phyloP scores from a whole-genome alignment of 2,888 invertebrate species.

The Eupithecia inturbata region DNA sequence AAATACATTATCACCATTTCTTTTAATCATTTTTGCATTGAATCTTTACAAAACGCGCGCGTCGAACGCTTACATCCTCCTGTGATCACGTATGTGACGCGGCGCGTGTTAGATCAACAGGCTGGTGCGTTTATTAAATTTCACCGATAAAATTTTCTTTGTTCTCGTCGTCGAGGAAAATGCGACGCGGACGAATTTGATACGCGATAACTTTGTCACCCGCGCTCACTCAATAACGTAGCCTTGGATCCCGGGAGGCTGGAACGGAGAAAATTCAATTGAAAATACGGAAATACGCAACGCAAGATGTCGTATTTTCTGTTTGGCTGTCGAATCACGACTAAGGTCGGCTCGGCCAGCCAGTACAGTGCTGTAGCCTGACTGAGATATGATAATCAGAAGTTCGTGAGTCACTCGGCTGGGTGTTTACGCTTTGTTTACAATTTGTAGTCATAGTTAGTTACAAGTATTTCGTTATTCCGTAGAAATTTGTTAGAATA shows the following conservation, averaged over 20 bases:
- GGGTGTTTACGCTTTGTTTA: slow-evolving; percentile 81
- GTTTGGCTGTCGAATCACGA: slow-evolving; percentile 71
- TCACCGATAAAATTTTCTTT: slow-evolving; percentile 69
- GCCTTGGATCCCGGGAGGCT: slow-evolving; percentile 62
- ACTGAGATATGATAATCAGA: slow-evolving; percentile 81
- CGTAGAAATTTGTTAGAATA: slow-evolving; percentile 63
- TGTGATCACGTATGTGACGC: slow-evolving; percentile 71
- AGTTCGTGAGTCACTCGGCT: slow-evolving; percentile 80
- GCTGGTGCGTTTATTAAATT: slow-evolving; percentile 71
- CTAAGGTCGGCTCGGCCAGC: slow-evolving; percentile 74
- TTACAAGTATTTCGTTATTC: slow-evolving; percentile 57
- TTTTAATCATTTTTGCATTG: slow-evolving; percentile 83
- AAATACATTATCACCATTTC: slow-evolving; percentile 83
- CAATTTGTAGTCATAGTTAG: slow-evolving; percentile 60
- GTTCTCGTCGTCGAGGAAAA: slow-evolving; percentile 77
- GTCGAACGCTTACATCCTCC: slow-evolving; percentile 72
- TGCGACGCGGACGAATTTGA: slow-evolving; percentile 67
- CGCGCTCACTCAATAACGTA: slow-evolving; percentile 65
- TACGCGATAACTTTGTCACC: slow-evolving; percentile 61
- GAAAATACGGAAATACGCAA: slow-evolving; percentile 53
- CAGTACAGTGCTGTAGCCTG: slow-evolving; percentile 58
- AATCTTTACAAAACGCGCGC: slow-evolving; percentile 76
- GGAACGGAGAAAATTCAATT: slow-evolving; percentile 52
- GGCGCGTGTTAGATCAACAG: slow-evolving; percentile 79
- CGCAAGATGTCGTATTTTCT: slow-evolving; percentile 60